Conservation (phyloP, 2,888 invertebrate species). For the Limnephilus marmoratus region DNA sequence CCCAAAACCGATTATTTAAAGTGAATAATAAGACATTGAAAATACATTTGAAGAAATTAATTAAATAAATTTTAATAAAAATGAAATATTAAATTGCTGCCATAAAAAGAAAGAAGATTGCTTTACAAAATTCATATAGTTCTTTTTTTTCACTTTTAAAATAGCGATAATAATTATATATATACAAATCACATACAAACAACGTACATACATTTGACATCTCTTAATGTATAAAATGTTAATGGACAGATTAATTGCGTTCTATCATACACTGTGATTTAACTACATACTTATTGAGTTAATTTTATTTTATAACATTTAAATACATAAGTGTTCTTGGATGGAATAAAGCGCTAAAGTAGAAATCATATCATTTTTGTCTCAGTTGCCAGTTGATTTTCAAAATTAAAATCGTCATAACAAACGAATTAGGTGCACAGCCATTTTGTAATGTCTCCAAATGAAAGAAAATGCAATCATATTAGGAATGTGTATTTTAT, state of each 20-base stretch:
- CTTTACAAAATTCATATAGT: constrained; percentile 54
- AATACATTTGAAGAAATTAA: constrained; percentile 8
- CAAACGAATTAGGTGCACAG: constrained; percentile 61
- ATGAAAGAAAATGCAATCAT: constrained; percentile 38
- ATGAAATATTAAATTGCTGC: background rate
- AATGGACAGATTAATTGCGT: constrained; percentile 66
- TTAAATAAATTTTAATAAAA: constrained; percentile 12
- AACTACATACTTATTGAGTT: constrained; percentile 62
- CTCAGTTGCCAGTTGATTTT: constrained; percentile 30
- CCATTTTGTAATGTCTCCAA: constrained; percentile 55
- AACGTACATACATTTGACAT: constrained; percentile 63
- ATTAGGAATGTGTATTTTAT: constrained; percentile 51
- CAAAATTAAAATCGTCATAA: background rate
- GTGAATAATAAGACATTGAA: constrained; percentile 6
- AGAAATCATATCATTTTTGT: constrained; percentile 55
- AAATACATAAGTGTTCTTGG: constrained; percentile 63
- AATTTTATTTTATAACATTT: constrained; percentile 64
- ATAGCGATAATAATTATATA: constrained; percentile 58
- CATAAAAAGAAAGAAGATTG: background rate
- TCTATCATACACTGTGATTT: constrained; percentile 66
- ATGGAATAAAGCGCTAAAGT: constrained; percentile 66
- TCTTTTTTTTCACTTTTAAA: constrained; percentile 50
- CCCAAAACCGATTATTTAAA: constrained; percentile 22
- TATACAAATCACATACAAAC: constrained; percentile 64
- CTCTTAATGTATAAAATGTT: constrained; percentile 61